Base-by-base conservation (phyloP, 2,113 vertebrate genomes). In the Triplophysa dalaica region DNA sequence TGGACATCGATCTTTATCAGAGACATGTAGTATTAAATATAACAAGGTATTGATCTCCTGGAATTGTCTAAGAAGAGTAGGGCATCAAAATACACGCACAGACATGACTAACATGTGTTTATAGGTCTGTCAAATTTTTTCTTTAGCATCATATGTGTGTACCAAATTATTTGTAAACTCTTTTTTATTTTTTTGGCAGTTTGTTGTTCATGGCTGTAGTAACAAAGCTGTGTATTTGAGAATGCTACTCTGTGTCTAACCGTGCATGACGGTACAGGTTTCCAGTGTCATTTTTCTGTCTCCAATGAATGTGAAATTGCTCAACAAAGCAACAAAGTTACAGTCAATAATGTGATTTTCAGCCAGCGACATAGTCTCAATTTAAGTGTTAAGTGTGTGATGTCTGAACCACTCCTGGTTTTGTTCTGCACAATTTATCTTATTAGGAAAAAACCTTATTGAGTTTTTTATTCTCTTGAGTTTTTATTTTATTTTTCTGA, bases 1-100 rank as follows among this genome's bases (percentile, higher is more conserved):
- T 88, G 86, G 88, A 84, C 85, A 91, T 90, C 81, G 87, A 91
- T 91, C 75, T 87, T 67, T 74, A 86, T 85, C 58, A 73, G 80
- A 84, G 89, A 87, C 88, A 89, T 87, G 87, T 89, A 85, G 60
- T 82, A 88, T 85, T 83, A 82, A 86, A 88, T 89, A 91, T 89
- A 87, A 90, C 83, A 69, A 38, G 45, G 82, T 89, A 91, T 87
- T 86, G 89, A 91, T 87, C 88, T 87, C 82, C 81, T 91, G 86
- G 86, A 89, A 91, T 92, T 90, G 86, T 90, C 89, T 91, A 89
- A 89, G 89, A 89, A 91, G 89, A 86, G 84, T 24, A n/a, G 68
- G 43, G 48, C 8, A 50, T 69, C 21, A 68, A 26, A 19, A 68
- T 21, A 48, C 7, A 66, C 33, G 52, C 43, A 45, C n/a, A 69